Conservation (phyloP, 2,888 invertebrate species). For the Frankliniella fusca region DNA sequence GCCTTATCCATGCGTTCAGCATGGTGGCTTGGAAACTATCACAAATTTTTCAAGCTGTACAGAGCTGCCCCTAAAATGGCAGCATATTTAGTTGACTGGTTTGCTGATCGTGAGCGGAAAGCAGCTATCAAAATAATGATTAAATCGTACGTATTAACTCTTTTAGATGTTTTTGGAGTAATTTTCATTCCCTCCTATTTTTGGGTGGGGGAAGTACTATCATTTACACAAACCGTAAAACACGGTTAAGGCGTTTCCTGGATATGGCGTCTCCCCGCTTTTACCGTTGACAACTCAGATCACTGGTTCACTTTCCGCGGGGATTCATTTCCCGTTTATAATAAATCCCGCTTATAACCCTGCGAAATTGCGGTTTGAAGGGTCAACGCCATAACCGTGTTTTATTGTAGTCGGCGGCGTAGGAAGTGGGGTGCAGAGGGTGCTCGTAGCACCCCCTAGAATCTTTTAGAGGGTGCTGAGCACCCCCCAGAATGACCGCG, state of each 20-base stretch:
- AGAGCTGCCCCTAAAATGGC: slow-evolving; percentile 89
- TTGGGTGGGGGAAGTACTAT: not conserved
- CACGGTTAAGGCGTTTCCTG: not conserved
- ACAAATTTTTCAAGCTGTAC: slow-evolving; percentile 89
- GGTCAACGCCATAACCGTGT: no score
- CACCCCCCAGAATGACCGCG: no score
- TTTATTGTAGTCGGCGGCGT: no score
- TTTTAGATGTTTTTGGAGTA: slow-evolving; percentile 25
- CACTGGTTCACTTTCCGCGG: not conserved
- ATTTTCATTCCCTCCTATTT: not conserved
- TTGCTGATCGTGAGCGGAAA: slow-evolving; percentile 91
- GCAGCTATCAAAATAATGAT: slow-evolving; percentile 85
- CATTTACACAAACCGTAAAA: not conserved
- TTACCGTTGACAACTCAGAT: not conserved
- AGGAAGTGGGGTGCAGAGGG: no score
- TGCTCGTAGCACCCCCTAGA: no score
- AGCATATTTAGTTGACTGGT: slow-evolving; percentile 96
- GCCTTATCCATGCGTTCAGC: slow-evolving; percentile 86
- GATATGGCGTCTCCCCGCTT: not conserved
- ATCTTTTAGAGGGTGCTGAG: no score
- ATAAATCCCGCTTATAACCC: not conserved
- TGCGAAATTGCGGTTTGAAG: no score
- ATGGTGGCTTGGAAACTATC: slow-evolving; percentile 89
- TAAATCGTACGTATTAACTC: slow-evolving; percentile 83
- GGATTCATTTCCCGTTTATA: not conserved